Conservation (phyloP, 2,113 vertebrate genomes). For the Leptodactylus fuscus region DNA sequence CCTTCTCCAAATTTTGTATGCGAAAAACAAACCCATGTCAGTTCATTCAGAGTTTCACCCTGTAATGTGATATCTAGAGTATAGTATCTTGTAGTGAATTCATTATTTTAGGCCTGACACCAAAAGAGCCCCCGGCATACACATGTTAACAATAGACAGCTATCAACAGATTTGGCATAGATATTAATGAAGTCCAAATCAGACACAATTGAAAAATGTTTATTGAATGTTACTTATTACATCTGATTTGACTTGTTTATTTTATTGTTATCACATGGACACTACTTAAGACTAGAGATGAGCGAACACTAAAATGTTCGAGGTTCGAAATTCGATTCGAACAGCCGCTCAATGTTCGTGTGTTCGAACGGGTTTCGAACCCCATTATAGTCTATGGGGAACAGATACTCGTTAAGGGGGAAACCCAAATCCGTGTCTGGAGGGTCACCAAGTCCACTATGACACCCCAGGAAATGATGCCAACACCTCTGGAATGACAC, state of each 20-base stretch:
- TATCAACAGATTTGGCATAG: conserved; percentile 44
- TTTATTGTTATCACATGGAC: background rate
- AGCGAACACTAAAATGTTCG: too few relatives aligned
- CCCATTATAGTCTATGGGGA: too few relatives aligned
- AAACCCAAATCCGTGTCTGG: too few relatives aligned
- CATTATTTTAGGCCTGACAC: conserved; percentile 40
- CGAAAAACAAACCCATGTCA: conserved; percentile 15
- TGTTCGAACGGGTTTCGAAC: too few relatives aligned
- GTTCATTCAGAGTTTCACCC: conserved; percentile 16
- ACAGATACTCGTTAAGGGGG: too few relatives aligned
- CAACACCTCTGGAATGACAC: too few relatives aligned
- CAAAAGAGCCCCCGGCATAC: conserved; percentile 22
- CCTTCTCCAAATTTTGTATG: too few relatives aligned
- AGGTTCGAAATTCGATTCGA: too few relatives aligned
- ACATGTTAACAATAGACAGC: conserved; percentile 49
- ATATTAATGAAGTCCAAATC: conserved; percentile 21
- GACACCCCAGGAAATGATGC: too few relatives aligned
- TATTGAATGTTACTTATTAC: background rate
- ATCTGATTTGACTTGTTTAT: background rate
- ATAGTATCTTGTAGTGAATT: background rate
- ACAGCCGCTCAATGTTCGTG: too few relatives aligned
- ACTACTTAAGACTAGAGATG: background rate
- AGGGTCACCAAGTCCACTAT: too few relatives aligned
- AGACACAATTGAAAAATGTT: background rate
- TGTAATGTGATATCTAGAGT: conserved; percentile 30